Base-by-base conservation (phyloP, 2,113 vertebrate species). In the Oceanites oceanicus region DNA sequence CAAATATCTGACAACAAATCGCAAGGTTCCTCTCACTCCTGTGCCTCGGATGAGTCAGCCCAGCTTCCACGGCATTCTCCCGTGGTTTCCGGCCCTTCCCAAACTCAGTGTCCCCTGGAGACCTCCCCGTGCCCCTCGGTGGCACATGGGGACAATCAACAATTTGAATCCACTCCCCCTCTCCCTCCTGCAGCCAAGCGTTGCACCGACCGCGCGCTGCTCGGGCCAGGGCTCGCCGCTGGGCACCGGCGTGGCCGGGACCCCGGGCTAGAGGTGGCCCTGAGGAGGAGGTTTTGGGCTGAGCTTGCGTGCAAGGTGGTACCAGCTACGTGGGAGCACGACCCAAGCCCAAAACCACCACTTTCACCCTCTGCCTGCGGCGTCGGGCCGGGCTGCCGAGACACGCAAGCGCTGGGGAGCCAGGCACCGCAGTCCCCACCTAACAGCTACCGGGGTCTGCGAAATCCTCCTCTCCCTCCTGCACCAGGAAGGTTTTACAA, bases 241-340 rank as follows among this genome's bases (percentile, higher is more conserved):
- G 6, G 4, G 25, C 47, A 45, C 72, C 49, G 7, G 2, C 16
- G 0, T 1, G 5, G 9, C 3, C 0, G 6, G 15, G 34, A 42
- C 22, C 52, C 25, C 0, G 26, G 16, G 55, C 38, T 1, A 5
- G 30, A 49, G 38, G 49, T 11, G 5, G 62, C 7, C 32, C 50
- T 1, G 0, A 7, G 30, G 20, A 0, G 0, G 32, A 26, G 20
- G 23, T 25, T 44, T 44, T 1, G 5, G n/a, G 66, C 49, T 29
- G 30, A 68, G 30, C 34, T 38, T 14, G 29, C 1, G 1, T 6
- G 13, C 1, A 40, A 91, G 55, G 27, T 3, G 59, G 47, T 74
- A 36, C 1, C 7, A 70, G 62, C 44, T 9, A 7, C 0, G 1
- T 1, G 7, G 45, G 17, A 75, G 17, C 44, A 26, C 5, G 0